phyloP scores from a whole-genome alignment of 2,797 vertebrate species.

The Falco columbarius region DNA sequence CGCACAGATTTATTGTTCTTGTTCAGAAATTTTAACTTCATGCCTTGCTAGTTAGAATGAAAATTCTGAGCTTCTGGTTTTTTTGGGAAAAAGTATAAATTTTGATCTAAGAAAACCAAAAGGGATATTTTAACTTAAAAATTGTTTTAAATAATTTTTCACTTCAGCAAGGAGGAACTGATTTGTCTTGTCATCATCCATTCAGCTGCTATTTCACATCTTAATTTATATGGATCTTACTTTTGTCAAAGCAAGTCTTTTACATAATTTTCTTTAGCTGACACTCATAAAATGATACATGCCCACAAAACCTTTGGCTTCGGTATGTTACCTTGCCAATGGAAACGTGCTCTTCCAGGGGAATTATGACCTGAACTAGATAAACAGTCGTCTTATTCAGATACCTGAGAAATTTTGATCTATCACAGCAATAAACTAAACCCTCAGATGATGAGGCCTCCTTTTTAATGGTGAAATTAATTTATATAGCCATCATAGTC shows the following conservation, averaged over 20 bases:
- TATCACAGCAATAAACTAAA: not conserved
- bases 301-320: not conserved
- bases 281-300: not conserved
- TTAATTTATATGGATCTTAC: not conserved
- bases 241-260: not conserved
- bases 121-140: not conserved
- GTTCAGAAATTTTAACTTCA: not conserved
- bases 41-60: not conserved
- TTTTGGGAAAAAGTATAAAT: rapidly evolving
- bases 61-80: not conserved
- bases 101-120: not conserved
- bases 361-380: not conserved
- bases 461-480: not conserved
- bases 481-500: not conserved
- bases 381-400: not conserved
- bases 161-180: not conserved
- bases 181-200: not conserved
- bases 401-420: not conserved
- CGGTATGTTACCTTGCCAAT: not conserved
- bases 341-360: not conserved
- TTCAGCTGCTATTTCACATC: conserved; percentile 2
- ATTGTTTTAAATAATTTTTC: not conserved
- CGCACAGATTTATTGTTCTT: not conserved
- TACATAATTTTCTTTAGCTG: not conserved
- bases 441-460: not conserved